phyloP scores from a whole-genome alignment of 2,797 vertebrate genomes.

The Decapterus maruadsi region DNA sequence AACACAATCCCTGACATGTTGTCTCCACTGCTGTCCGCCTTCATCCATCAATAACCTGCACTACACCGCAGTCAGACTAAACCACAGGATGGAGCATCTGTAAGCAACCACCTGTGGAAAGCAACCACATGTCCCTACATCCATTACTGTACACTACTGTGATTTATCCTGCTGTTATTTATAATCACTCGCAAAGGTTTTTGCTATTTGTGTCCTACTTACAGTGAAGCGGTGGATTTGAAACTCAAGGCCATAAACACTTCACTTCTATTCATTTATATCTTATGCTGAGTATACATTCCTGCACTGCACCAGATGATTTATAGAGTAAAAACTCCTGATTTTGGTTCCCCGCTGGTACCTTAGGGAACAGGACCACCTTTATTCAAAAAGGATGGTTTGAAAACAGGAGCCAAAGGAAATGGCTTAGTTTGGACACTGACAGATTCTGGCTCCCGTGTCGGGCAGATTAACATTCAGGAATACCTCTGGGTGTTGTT shows the following conservation, averaged over 20 bases:
- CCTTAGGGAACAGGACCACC: not conserved
- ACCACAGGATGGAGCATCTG: not conserved
- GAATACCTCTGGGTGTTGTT: constrained; percentile 75
- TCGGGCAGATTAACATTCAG: constrained; percentile 60
- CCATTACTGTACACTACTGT: not conserved
- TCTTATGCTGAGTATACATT: not conserved
- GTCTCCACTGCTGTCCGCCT: constrained; percentile 44
- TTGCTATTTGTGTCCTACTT: not conserved
- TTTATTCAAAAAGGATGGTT: not conserved
- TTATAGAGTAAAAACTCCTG: not conserved
- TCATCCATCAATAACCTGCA: constrained; percentile 38
- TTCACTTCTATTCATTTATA: not conserved
- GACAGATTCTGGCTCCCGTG: constrained; percentile 44
- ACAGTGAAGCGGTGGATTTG: not conserved
- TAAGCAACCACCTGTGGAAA: not conserved
- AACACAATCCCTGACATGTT: constrained; percentile 6
- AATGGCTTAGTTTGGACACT: constrained; percentile 33
- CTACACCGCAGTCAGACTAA: constrained; percentile 21
- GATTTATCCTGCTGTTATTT: not conserved
- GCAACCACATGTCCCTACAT: not conserved
- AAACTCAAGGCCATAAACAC: not conserved
- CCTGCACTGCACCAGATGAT: not conserved
- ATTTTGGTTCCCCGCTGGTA: not conserved
- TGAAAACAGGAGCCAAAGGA: not conserved
- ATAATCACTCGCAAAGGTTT: not conserved